Percentiles rank a stretch among this genome's conserved stretches.
Conservation (phyloP, 2,113 vertebrate species). For the Neomonachus schauinslandi region DNA sequence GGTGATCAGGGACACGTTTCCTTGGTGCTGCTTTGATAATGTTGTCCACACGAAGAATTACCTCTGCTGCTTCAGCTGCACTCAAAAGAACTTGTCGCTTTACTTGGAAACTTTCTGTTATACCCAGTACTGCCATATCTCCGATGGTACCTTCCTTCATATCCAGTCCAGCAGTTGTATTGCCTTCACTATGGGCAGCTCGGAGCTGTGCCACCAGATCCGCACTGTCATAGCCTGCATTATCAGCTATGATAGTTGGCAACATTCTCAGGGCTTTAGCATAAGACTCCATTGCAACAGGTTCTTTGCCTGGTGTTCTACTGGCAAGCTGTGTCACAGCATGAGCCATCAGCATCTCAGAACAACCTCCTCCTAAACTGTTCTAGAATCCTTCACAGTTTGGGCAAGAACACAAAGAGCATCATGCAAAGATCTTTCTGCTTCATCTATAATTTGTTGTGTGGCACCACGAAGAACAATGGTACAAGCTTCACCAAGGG, state of each 20-base stretch:
- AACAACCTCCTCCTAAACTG: slow-evolving; percentile 99
- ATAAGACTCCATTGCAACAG: slow-evolving; percentile 98
- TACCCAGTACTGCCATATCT: slow-evolving; percentile 92
- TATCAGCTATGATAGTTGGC: slow-evolving; percentile 98
- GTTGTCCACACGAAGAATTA: slow-evolving; percentile 98
- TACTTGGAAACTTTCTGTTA: slow-evolving; percentile 99
- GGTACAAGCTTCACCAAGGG: slow-evolving; percentile 99
- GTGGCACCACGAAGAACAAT: slow-evolving; percentile 96
- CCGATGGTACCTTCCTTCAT: slow-evolving; percentile 93
- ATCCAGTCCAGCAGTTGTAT: slow-evolving; percentile 92
- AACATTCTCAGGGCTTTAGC: slow-evolving; percentile 96
- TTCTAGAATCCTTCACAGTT: slow-evolving; percentile 96
- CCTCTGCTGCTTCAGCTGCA: slow-evolving; percentile 97
- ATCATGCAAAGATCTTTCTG: slow-evolving; percentile 97
- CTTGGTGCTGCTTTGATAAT: slow-evolving; percentile 99
- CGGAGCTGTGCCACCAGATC: slow-evolving; percentile 97
- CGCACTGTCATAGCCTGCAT: slow-evolving; percentile 98
- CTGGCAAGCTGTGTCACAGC: slow-evolving; percentile 94
- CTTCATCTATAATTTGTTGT: slow-evolving; percentile 98
- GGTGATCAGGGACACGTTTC: slow-evolving; percentile 97
- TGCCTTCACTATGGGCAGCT: slow-evolving; percentile 96
- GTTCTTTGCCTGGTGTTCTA: slow-evolving; percentile 97
- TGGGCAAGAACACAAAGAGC: slow-evolving; percentile 97
- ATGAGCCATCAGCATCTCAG: slow-evolving; percentile 99
- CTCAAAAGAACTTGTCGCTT: slow-evolving; percentile 97